Conservation (phyloP, 2,113 vertebrate genomes). For the Hepsetus odoe region DNA sequence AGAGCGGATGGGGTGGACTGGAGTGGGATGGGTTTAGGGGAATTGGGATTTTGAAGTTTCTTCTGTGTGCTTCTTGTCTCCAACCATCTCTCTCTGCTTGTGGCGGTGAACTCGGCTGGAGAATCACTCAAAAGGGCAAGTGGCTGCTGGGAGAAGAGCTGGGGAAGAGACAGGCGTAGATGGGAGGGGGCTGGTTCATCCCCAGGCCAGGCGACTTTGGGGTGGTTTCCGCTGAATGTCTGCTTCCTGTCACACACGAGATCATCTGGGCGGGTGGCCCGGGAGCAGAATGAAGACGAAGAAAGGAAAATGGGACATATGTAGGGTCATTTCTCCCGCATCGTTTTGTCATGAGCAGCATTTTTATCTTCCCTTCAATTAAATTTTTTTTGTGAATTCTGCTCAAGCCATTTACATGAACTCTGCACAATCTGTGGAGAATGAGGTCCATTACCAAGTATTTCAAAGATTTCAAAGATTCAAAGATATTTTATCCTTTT, state of each 20-base stretch:
- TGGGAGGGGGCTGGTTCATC: not conserved
- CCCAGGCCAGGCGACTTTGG: constrained; percentile 17
- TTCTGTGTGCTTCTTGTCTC: not conserved
- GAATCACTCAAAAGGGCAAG: constrained; percentile 21
- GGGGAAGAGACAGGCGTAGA: not conserved
- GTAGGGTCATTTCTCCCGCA: too few relatives aligned
- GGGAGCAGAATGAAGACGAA: not conserved
- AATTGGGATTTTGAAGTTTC: not conserved
- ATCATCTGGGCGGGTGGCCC: not conserved
- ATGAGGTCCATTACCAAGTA: too few relatives aligned
- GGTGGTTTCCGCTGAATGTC: constrained; percentile 18
- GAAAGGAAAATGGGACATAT: too few relatives aligned
- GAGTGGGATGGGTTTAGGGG: not conserved
- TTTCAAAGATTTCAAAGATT: too few relatives aligned
- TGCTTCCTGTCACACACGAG: constrained; percentile 7
- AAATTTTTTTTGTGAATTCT: too few relatives aligned
- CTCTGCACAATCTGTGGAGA: too few relatives aligned
- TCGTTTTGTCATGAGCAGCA: too few relatives aligned
- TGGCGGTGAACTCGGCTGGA: constrained; percentile 13
- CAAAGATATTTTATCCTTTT: too few relatives aligned
- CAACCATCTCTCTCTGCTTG: not conserved
- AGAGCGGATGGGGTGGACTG: not conserved
- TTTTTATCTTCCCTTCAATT: too few relatives aligned
- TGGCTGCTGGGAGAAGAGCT: constrained; percentile 19
- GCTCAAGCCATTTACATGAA: too few relatives aligned